phyloP scores from a whole-genome alignment of 1,140 invertebrate species.

The Drosophila miranda region DNA sequence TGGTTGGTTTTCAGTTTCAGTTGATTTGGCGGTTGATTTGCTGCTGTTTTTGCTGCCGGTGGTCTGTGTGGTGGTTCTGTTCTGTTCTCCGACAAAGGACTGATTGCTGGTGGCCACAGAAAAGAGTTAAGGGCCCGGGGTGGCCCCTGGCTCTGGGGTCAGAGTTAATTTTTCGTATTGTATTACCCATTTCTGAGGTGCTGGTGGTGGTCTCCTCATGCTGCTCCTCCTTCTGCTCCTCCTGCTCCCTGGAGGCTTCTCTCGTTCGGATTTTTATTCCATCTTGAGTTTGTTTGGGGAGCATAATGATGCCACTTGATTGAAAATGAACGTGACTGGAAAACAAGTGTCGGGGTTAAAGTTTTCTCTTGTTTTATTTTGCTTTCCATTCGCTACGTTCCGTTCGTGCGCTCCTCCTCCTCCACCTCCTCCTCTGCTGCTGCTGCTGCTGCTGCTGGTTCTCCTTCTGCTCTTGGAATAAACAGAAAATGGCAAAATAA shows the following conservation, averaged over 20 bases:
- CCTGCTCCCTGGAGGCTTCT: background rate
- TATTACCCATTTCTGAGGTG: constrained; percentile 32
- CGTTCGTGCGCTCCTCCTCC: background rate
- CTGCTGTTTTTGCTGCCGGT: constrained; percentile 44
- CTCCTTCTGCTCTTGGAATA: constrained; percentile 15
- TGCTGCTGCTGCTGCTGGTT: constrained; percentile 8
- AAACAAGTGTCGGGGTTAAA: constrained; percentile 70
- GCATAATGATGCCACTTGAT: constrained; percentile 79
- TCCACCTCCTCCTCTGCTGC: constrained; percentile 25
- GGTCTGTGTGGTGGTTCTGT: background rate
- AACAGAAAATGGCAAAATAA: constrained; percentile 64
- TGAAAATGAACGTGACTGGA: constrained; percentile 79
- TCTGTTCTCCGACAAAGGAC: constrained; percentile 42
- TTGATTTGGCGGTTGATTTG: constrained; percentile 48
- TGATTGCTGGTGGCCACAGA: constrained; percentile 30
- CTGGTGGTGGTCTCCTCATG: background rate
- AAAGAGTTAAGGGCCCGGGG: constrained; percentile 48
- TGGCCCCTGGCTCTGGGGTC: constrained; percentile 20
- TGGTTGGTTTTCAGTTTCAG: constrained; percentile 35
- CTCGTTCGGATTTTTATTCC: constrained; percentile 18
- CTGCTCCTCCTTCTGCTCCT: constrained; percentile 1
- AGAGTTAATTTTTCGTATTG: constrained; percentile 71
- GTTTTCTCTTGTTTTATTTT: constrained; percentile 50
- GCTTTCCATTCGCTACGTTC: constrained; percentile 25
- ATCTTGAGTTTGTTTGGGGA: constrained; percentile 63